phyloP scores from a whole-genome alignment of 1,140 invertebrate species.

The Ceratosolen solmsi region DNA sequence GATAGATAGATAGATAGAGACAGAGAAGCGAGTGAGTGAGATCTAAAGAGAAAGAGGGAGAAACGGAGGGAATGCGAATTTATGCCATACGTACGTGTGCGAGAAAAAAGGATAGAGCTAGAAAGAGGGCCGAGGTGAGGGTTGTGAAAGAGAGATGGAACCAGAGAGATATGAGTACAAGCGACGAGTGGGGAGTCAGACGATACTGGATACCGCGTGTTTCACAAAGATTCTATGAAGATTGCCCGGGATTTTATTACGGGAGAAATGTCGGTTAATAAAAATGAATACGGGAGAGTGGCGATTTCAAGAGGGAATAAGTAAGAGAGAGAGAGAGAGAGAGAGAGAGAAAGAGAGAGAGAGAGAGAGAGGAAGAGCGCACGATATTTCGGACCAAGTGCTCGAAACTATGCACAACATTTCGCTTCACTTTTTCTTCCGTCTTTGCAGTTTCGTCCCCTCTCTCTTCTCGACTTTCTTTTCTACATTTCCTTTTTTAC shows the following conservation, averaged over 20 bases:
- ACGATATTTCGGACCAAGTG: constrained; percentile 45
- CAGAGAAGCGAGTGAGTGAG: too few relatives aligned
- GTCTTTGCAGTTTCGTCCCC: constrained; percentile 53
- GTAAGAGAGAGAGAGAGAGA: background rate
- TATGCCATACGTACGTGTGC: background rate
- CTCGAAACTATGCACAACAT: constrained; percentile 37
- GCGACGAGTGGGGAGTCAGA: constrained; percentile 55
- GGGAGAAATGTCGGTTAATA: constrained; percentile 74
- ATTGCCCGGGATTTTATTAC: constrained; percentile 74
- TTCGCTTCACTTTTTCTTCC: constrained; percentile 44
- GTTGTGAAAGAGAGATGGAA: constrained; percentile 36
- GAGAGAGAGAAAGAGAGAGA: constrained; percentile 21
- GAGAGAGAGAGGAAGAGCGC: constrained; percentile 11
- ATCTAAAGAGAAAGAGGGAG: too few relatives aligned
- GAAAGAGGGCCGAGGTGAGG: background rate
- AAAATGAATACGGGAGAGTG: constrained; percentile 70
- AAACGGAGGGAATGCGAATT: constrained; percentile 40
- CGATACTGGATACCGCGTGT: constrained; percentile 73
- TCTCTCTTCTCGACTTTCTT: constrained; percentile 45
- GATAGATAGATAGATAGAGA: too few relatives aligned
- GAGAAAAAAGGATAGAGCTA: too few relatives aligned
- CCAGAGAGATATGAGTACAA: constrained; percentile 20
- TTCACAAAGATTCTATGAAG: constrained; percentile 75
- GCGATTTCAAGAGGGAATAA: constrained; percentile 13
- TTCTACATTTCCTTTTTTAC: constrained; percentile 49